Evolutionary conservation across 2,797 vertebrate species (phyloP).

Genomic region (Dicrostonyx torquatus): DNA sequence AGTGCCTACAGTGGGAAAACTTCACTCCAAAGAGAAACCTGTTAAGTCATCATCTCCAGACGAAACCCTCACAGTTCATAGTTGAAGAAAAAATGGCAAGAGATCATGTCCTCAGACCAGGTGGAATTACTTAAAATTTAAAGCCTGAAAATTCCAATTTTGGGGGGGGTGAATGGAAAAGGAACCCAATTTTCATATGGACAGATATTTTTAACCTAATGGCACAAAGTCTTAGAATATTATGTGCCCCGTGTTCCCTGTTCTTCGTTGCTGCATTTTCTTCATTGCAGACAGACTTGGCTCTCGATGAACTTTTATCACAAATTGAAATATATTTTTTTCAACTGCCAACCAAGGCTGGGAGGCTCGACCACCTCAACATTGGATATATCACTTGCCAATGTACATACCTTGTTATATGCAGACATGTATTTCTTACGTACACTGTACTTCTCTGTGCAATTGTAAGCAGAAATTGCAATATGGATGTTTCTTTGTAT

Average conservation of each 20-base stretch:
- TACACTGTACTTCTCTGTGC: conserved; percentile 91
- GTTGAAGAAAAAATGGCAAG: conserved; percentile 85
- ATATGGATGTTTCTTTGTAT: conserved; percentile 93
- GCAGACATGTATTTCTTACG: conserved; percentile 89
- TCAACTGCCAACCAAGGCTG: conserved; percentile 88
- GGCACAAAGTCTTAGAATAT: conserved; percentile 84
- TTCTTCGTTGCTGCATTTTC: conserved; percentile 88
- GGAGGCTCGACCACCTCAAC: conserved; percentile 88
- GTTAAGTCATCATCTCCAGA: conserved; percentile 89
- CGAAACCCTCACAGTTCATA: conserved; percentile 84
- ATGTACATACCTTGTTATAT: conserved; percentile 90
- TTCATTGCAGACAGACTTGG: conserved; percentile 88
- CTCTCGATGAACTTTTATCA: conserved; percentile 86
- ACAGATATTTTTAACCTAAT: conserved; percentile 85
- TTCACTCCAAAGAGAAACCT: conserved; percentile 98
- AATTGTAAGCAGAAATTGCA: conserved; percentile 90
- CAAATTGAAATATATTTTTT: conserved; percentile 86
- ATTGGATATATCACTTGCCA: conserved; percentile 89
- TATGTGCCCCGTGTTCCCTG: conserved; percentile 83
- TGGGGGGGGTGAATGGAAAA: conserved; percentile 82
- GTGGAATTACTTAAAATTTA: conserved; percentile 84
- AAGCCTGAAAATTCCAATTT: conserved; percentile 86
- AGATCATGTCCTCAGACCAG: conserved; percentile 86
- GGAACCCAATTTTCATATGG: conserved; percentile 80
- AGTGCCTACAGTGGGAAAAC: conserved; percentile 97